These are phyloP conservation scores for Oophaga pumilio DNA, from an alignment of 2,113 vertebrate genomes.

Conservation along the genomic window DNA sequence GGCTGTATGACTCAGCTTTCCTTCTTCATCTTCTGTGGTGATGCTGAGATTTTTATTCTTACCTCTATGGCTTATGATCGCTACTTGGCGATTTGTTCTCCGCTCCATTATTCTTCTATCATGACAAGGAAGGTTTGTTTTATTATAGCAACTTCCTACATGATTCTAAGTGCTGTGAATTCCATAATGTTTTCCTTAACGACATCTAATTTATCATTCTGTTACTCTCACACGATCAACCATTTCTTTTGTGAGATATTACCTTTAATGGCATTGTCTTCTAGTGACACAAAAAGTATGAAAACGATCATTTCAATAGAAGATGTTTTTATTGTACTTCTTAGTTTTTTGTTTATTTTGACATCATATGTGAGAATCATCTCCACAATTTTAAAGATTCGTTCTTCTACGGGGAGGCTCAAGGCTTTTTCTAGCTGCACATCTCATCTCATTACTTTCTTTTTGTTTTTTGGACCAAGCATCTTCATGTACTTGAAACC, in stretches of 20 bases:
- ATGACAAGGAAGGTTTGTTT: too few species aligned
- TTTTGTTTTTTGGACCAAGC: conserved; percentile 60
- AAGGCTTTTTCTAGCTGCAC: conserved; percentile 60
- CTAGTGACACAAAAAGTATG: not conserved
- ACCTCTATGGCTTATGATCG: not conserved
- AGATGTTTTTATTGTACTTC: too few species aligned
- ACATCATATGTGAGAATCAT: conserved; percentile 57
- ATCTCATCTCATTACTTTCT: conserved; percentile 62
- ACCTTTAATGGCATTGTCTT: conserved; percentile 60
- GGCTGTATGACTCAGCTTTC: not conserved
- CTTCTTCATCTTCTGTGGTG: too few species aligned
- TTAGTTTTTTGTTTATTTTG: conserved; percentile 34
- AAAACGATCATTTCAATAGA: too few species aligned
- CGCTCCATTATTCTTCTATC: too few species aligned
- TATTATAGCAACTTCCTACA: too few species aligned
- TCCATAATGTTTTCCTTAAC: not conserved
- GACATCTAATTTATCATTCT: conserved; percentile 48
- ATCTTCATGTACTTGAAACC: conserved; percentile 58
- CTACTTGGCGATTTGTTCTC: too few species aligned
- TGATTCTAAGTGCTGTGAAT: not conserved
- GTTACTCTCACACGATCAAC: conserved; percentile 50
- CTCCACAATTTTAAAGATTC: conserved; percentile 52
- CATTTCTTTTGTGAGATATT: conserved; percentile 8
- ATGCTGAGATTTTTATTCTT: too few species aligned
- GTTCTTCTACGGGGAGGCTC: conserved; percentile 45